Percentiles rank a stretch among this genome's conserved stretches.
These are phyloP conservation scores for Peucedramus taeniatus DNA, from an alignment of 2,113 vertebrate species.

Conservation along the genomic window DNA sequence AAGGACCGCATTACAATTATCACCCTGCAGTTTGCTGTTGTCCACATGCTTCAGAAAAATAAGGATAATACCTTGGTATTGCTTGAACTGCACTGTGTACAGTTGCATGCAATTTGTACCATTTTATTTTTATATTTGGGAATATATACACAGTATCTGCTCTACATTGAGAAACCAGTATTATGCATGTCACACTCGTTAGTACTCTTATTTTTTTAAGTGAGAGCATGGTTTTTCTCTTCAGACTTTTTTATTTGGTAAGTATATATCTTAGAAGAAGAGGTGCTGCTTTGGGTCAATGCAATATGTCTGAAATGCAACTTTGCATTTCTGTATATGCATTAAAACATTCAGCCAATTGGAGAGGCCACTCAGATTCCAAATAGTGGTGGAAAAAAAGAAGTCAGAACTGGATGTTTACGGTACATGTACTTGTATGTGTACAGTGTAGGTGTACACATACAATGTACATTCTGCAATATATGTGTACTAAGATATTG, in stretches of 20 bases:
- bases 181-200: not conserved
- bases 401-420: not conserved
- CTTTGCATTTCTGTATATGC: not conserved
- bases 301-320: not conserved
- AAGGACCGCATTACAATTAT: accelerated
- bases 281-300: not conserved
- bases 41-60: not conserved
- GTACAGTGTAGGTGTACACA: not conserved
- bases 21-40: not conserved
- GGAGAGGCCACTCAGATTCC: not conserved
- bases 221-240: not conserved
- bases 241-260: not conserved
- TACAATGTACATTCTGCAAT: not conserved
- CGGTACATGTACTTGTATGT: not conserved
- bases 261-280: not conserved
- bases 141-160: not conserved
- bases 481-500: not conserved
- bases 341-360: not conserved
- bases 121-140: not conserved
- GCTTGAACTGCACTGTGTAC: not conserved
- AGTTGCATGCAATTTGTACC: not conserved
- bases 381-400: not conserved
- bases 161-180: not conserved
- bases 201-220: not conserved
- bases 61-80: conserved; percentile 3